phyloP scores from a whole-genome alignment of 2,797 vertebrate genomes.

The Pempheris klunzingeri region DNA sequence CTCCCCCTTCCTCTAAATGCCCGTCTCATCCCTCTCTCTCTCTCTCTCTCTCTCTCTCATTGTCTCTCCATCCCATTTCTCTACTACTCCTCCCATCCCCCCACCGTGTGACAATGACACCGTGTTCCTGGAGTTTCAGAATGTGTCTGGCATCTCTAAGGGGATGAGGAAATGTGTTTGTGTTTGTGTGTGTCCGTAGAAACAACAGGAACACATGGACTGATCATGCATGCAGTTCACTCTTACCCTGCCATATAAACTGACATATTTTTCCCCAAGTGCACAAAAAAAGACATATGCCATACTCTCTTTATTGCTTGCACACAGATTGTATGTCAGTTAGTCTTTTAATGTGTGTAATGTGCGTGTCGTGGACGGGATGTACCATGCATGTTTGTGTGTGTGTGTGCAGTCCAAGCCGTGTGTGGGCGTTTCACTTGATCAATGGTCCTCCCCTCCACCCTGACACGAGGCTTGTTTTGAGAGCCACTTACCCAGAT shows the following conservation, averaged over 20 bases:
- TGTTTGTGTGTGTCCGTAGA: background rate
- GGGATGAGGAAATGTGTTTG: conserved; percentile 9
- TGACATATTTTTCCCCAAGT: conserved; percentile 2
- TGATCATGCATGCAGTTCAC: background rate
- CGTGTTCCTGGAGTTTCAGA: conserved; percentile 30
- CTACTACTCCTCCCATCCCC: background rate
- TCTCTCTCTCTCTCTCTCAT: background rate
- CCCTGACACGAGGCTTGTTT: conserved; percentile 42
- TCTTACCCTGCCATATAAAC: background rate
- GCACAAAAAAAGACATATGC: background rate
- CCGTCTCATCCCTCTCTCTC: conserved; percentile 19
- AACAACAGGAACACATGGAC: background rate
- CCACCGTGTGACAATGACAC: conserved; percentile 27
- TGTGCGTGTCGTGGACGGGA: background rate
- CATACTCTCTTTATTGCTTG: background rate
- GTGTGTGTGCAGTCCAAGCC: conserved; percentile 18
- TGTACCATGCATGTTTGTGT: background rate
- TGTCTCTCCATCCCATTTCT: background rate
- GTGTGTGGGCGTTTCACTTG: conserved; percentile 28
- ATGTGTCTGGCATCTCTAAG: conserved; percentile 26
- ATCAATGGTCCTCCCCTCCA: conserved; percentile 48
- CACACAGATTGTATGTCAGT: conserved; percentile 1
- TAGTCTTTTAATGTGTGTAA: conserved; percentile 13
- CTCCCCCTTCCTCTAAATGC: conserved; percentile 21
- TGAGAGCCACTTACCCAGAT: conserved; percentile 63